Evolutionary conservation across 2,888 invertebrate genomes (phyloP).

Genomic region (Pyralis farinalis): DNA sequence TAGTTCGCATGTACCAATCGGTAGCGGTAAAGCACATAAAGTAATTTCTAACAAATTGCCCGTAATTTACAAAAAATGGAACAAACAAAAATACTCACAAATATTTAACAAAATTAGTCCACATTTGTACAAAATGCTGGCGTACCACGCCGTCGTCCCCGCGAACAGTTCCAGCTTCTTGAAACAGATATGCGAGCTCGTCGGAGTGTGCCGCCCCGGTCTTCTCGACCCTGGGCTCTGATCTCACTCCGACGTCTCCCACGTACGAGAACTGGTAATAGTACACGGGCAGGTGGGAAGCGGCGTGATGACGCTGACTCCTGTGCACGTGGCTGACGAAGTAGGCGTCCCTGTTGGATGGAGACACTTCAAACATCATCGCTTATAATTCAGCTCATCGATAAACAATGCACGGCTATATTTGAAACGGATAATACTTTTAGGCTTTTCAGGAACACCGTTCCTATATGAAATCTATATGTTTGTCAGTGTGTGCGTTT

Average conservation of each 20-base stretch:
- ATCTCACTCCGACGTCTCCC: constrained; percentile 43
- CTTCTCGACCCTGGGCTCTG: constrained; percentile 44
- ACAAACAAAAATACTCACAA: constrained; percentile 55
- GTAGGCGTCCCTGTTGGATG: constrained; percentile 56
- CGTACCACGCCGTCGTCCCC: constrained; percentile 52
- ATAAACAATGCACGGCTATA: too few species aligned
- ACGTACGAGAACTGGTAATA: constrained; percentile 61
- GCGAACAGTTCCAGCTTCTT: constrained; percentile 32
- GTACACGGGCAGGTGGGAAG: constrained; percentile 39
- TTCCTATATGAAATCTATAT: too few species aligned
- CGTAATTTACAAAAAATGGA: too few species aligned
- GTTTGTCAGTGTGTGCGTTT: too few species aligned
- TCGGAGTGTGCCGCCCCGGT: constrained; percentile 65
- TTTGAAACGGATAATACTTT: too few species aligned
- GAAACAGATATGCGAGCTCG: constrained; percentile 60
- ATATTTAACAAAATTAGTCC: constrained; percentile 65
- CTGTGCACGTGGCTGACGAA: constrained; percentile 58
- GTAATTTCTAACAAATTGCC: too few species aligned
- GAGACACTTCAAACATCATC: too few species aligned
- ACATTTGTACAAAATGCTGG: constrained; percentile 41
- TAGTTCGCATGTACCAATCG: too few species aligned
- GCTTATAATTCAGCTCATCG: too few species aligned
- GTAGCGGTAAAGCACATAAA: too few species aligned
- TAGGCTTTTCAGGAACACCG: too few species aligned
- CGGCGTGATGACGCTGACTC: constrained; percentile 47